Evolutionary conservation across 2,888 invertebrate species (phyloP), one percentile per base, ranked within the genome.

Genomic region (Periphyllus acericola): DNA sequence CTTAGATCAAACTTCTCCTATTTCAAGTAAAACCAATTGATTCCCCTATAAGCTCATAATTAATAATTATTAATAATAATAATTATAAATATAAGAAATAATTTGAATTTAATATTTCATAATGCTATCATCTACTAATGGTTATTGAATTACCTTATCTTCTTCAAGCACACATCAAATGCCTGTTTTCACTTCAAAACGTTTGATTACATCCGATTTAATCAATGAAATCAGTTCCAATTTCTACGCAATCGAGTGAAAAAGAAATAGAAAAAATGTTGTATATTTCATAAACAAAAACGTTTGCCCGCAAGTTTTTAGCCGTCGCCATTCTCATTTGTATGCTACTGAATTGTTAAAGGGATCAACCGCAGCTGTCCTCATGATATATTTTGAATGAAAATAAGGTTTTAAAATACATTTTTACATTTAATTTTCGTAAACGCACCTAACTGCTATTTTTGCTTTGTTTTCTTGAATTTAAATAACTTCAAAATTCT

Each of bases 331-430:
- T 21, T 29, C 40, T 81, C 29, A 81, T 68, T 81, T 68, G 32
- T 68, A 81, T 40, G n/a, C 81, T 46, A 46, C 81, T 81, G 46
- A 81, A 81, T 68, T 46, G 25, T 81, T 81, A 25, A 25, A 46
- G 40, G 36, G 32, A 81, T 25, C 21, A 14, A 68, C 21, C 21
- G n/a, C 81, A 68, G 46, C 40, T 81, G 81, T 68, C 21, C 21
- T 5, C 3, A 21, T 40, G 34, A 46, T 81, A 81, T 81, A 29
- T 81, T 32, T 46, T 46, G 8, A 68, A 81, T 68, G 40, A 46
- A 68, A 81, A 68, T 32, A 11, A 21, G 21, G 40, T 60, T 60
- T 60, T 60, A 60, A 21, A 60, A 25, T 25, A 21, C 21, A 60
- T 21, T 81, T 68, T 68, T 29, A 46, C n/a, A 81, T 55, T 79